Evolutionary conservation across 1,140 invertebrate genomes (phyloP).

Genomic region (Sycobia sp.): DNA sequence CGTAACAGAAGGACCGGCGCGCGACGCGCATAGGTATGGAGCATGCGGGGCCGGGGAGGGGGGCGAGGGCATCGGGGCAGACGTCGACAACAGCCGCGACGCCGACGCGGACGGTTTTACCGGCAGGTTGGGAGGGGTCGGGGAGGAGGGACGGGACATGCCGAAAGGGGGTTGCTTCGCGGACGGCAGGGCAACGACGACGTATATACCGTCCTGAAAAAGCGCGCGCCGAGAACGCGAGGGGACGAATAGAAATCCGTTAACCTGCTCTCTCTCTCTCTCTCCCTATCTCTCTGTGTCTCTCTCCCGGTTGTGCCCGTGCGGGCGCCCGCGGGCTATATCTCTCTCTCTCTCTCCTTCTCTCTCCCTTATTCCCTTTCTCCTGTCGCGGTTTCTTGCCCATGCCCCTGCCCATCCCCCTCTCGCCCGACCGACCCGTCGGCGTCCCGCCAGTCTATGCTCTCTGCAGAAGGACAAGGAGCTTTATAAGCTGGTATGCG

Average conservation of each 20-base stretch:
- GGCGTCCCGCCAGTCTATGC: too few relatives aligned
- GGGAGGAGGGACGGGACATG: background rate
- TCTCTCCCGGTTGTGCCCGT: conserved; percentile 1
- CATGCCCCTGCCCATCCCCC: background rate
- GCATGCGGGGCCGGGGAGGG: background rate
- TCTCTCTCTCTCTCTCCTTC: background rate
- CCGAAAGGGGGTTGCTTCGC: too few relatives aligned
- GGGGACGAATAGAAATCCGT: conserved; percentile 32
- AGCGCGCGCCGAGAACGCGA: too few relatives aligned
- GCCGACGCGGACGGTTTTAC: conserved; percentile 1
- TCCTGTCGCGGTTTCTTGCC: too few relatives aligned
- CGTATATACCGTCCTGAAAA: conserved; percentile 10
- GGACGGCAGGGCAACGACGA: too few relatives aligned
- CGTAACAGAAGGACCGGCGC: conserved; percentile 9
- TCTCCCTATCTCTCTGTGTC: too few relatives aligned
- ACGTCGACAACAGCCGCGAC: conserved; percentile 12
- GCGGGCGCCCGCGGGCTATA: conserved; percentile 5
- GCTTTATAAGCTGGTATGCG: conserved; percentile 21
- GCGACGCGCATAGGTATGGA: too few relatives aligned
- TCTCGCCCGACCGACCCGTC: too few relatives aligned
- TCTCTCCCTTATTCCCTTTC: background rate
- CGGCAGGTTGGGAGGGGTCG: too few relatives aligned
- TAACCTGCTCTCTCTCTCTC: too few relatives aligned
- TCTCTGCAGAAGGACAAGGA: conserved; percentile 16
- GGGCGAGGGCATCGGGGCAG: conserved; percentile 2